A percentile compares a stretch with the other conserved stretches of the same genome.
Conservation (phyloP, 1,140 invertebrate genomes). For the Cotesia vestalis region DNA sequence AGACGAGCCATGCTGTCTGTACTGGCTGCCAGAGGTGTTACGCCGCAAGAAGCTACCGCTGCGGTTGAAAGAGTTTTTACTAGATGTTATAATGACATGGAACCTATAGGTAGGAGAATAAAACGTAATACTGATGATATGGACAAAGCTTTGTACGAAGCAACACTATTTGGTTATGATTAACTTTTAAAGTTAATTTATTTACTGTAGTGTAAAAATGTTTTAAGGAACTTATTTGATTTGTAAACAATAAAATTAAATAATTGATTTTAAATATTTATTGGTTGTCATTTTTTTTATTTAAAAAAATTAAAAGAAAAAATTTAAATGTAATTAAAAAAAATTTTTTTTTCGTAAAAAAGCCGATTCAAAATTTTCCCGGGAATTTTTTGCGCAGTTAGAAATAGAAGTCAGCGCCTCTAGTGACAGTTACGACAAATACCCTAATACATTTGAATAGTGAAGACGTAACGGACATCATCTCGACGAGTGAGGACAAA, state of each 20-base stretch:
- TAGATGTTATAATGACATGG: slow-evolving; percentile 92
- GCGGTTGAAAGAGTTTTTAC: slow-evolving; percentile 90
- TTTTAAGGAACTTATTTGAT: background rate
- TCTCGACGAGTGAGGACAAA: too few relatives aligned
- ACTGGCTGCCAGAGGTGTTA: slow-evolving; percentile 80
- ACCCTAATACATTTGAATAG: too few relatives aligned
- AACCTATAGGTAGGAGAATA: slow-evolving; percentile 88
- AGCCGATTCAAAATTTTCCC: too few relatives aligned
- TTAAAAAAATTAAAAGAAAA: too few relatives aligned
- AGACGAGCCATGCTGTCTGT: slow-evolving; percentile 86
- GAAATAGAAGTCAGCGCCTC: too few relatives aligned
- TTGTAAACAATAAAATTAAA: background rate
- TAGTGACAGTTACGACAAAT: too few relatives aligned
- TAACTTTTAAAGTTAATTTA: slow-evolving; percentile 39
- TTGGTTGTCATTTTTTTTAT: too few relatives aligned
- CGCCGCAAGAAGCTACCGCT: slow-evolving; percentile 74
- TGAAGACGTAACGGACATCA: too few relatives aligned
- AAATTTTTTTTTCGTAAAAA: too few relatives aligned
- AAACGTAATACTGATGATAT: slow-evolving; percentile 81
- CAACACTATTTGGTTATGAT: slow-evolving; percentile 82
- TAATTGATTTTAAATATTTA: background rate
- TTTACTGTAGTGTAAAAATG: slow-evolving; percentile 17
- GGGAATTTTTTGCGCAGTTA: too few relatives aligned
- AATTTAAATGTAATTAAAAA: too few relatives aligned
- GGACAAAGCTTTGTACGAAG: slow-evolving; percentile 79